Conservation (phyloP, 2,113 vertebrate genomes). For the Periophthalmus modestus region DNA sequence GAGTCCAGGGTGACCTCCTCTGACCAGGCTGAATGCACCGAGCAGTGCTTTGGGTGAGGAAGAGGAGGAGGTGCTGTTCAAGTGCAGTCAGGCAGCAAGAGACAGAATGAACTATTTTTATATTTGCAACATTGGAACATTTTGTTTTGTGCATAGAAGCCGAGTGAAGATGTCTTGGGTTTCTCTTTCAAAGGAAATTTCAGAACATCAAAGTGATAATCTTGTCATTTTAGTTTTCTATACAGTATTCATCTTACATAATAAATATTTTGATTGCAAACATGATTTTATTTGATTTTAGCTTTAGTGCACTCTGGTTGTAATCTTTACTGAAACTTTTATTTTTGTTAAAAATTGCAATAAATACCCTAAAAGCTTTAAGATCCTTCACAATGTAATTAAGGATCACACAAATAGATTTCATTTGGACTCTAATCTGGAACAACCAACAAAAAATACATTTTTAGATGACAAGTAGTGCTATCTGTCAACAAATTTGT, state of each 20-base stretch:
- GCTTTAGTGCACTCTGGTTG: not conserved
- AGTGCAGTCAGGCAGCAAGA: slow-evolving; percentile 42
- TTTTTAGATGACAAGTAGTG: not conserved
- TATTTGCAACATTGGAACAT: slow-evolving; percentile 11
- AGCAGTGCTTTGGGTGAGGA: slow-evolving; percentile 34
- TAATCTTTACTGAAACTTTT: too few relatives aligned
- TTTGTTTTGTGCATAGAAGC: slow-evolving; percentile 10
- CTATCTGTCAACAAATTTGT: not conserved
- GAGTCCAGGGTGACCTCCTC: slow-evolving; percentile 59
- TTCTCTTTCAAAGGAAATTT: not conserved
- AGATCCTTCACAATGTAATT: not conserved
- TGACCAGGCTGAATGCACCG: slow-evolving; percentile 50
- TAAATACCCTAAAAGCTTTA: too few relatives aligned
- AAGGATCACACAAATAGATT: not conserved
- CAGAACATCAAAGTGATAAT: not conserved
- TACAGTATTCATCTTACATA: not conserved
- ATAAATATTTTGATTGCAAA: not conserved
- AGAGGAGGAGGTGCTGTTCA: slow-evolving; percentile 9
- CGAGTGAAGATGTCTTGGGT: slow-evolving; percentile 1
- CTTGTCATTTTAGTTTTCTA: not conserved
- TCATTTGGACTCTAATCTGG: too few relatives aligned
- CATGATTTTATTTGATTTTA: not conserved
- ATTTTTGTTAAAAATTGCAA: too few relatives aligned
- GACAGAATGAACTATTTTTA: slow-evolving; percentile 19
- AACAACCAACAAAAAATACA: too few relatives aligned